phyloP scores from a whole-genome alignment of 2,797 vertebrate species.

The Dermochelys coriacea region DNA sequence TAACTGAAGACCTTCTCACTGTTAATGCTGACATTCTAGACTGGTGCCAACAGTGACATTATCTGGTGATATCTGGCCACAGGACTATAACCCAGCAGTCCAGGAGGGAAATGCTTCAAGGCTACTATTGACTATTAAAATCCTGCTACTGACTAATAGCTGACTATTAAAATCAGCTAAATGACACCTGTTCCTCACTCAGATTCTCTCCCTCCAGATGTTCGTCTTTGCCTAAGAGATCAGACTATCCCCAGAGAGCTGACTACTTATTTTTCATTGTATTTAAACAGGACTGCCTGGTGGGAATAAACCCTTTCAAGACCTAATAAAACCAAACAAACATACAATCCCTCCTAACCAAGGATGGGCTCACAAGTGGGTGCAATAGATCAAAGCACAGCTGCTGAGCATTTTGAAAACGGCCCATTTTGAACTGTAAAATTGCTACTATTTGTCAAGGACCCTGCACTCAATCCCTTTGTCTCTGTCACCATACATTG shows the following conservation, averaged over 20 bases:
- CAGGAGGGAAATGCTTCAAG: constrained; percentile 61
- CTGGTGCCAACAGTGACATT: not conserved
- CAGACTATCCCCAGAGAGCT: not conserved
- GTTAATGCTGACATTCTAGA: not conserved
- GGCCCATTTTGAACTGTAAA: not conserved
- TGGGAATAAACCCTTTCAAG: constrained; percentile 34
- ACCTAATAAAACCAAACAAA: constrained; percentile 39
- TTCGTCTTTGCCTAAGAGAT: constrained; percentile 38
- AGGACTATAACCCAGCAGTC: not conserved
- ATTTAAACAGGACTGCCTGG: not conserved
- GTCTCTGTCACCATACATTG: not conserved
- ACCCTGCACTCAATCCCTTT: not conserved
- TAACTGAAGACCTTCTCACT: constrained; percentile 8
- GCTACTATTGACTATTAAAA: constrained; percentile 29
- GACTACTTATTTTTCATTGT: constrained; percentile 41
- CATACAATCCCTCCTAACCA: constrained; percentile 9
- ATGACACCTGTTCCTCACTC: constrained; percentile 45
- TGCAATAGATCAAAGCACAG: rapidly evolving
- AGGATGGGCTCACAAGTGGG: not conserved
- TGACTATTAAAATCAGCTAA: no score
- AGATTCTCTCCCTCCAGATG: constrained; percentile 33
- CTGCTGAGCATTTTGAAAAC: constrained; percentile 7
- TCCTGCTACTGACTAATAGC: no score
- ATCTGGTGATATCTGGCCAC: constrained; percentile 24
- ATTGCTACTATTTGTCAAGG: not conserved